These are phyloP conservation scores for Tenrec ecaudatus DNA, from an alignment of 2,113 vertebrate species.

Conservation along the genomic window DNA sequence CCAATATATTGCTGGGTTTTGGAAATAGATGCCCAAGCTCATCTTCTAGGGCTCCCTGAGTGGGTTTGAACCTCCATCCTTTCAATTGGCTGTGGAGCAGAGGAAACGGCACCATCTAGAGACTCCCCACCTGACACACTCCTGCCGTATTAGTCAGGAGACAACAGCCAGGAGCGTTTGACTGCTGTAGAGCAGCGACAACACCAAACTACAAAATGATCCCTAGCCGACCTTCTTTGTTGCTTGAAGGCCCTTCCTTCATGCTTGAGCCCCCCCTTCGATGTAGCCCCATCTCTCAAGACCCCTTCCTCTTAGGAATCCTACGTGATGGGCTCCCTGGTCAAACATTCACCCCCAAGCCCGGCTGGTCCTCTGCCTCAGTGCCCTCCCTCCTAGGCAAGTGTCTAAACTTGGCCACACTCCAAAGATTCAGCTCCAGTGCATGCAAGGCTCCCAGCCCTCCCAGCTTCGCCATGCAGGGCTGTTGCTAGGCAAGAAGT, in stretches of 20 bases:
- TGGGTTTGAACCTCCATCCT: background rate
- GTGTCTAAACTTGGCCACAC: background rate
- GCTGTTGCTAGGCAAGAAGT: background rate
- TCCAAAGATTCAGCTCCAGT: background rate
- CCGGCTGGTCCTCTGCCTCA: background rate
- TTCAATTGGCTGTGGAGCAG: background rate
- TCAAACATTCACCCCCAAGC: no score
- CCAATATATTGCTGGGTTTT: background rate
- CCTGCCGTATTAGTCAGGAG: background rate
- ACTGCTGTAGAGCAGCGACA: background rate
- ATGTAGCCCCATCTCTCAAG: fast-evolving
- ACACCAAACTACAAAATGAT: background rate
- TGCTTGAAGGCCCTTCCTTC: background rate
- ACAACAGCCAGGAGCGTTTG: background rate
- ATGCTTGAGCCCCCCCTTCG: fast-evolving
- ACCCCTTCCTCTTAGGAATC: background rate
- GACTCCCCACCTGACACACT: background rate
- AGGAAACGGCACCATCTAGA: background rate
- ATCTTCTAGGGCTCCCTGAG: background rate
- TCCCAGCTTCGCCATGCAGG: background rate
- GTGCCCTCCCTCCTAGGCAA: background rate
- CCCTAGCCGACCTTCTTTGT: background rate
- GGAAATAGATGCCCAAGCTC: background rate
- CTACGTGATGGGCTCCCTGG: background rate
- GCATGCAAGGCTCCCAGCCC: background rate